A percentile compares a stretch with the other conserved stretches of the same genome.
phyloP scores from a whole-genome alignment of 1,140 invertebrate species.

The Pentalonia nigronervosa region DNA sequence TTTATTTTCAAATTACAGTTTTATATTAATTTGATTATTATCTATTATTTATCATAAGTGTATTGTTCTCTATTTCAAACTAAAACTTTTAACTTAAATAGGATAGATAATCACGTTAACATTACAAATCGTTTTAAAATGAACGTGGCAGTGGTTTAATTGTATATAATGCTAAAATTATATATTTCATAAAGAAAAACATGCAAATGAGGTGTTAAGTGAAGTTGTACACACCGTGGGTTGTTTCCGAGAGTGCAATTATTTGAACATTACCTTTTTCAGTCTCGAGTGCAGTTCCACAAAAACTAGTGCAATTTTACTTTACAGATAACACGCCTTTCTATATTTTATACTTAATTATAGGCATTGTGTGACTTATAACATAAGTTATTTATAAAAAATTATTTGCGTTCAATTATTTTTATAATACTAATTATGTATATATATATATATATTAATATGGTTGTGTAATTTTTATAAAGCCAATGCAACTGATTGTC shows the following conservation, averaged over 20 bases:
- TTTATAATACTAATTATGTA: background rate
- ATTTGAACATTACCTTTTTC: background rate
- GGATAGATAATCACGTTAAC: no score
- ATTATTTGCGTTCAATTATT: background rate
- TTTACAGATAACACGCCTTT: background rate
- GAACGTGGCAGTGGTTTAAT: background rate
- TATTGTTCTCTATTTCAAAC: no score
- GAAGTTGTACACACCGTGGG: background rate
- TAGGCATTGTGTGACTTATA: background rate
- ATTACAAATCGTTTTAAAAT: background rate
- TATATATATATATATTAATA: background rate
- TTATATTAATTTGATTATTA: no score
- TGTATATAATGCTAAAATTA: background rate
- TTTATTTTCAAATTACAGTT: no score
- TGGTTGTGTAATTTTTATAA: no score
- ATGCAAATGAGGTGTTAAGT: background rate
- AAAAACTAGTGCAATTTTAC: background rate
- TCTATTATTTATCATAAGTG: no score
- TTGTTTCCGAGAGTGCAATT: background rate
- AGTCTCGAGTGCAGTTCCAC: background rate
- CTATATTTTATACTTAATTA: background rate
- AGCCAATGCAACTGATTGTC: no score
- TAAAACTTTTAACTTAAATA: no score
- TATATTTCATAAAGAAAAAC: background rate
- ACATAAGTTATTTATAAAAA: background rate